A percentile compares a stretch with the other conserved stretches of the same genome.
phyloP scores from a whole-genome alignment of 2,888 invertebrate genomes.

The Pandemis corylana region DNA sequence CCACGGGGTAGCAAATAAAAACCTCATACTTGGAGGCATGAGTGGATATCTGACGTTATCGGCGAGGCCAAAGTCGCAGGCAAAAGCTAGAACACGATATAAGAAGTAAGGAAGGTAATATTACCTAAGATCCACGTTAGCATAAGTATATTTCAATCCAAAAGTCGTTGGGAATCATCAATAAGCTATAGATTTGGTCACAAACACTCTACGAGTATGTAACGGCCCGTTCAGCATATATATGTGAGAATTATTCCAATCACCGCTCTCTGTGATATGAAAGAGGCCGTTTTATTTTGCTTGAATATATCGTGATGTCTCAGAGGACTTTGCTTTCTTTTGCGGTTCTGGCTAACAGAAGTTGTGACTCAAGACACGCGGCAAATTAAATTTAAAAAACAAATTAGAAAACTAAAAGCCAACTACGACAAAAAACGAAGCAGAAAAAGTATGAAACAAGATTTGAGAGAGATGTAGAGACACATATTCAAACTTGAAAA shows the following conservation, averaged over 20 bases:
- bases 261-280: constrained; percentile 15
- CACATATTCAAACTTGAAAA: too few relatives aligned
- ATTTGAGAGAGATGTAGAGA: too few relatives aligned
- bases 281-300: constrained; percentile 14
- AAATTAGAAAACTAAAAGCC: too few relatives aligned
- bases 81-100: too few relatives aligned
- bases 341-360: not conserved
- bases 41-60: too few relatives aligned
- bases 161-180: constrained; percentile 50
- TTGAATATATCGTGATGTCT: not conserved
- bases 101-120: not conserved
- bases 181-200: constrained; percentile 61
- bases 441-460: too few relatives aligned
- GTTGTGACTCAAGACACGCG: too few relatives aligned
- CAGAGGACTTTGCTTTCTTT: not conserved
- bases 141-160: constrained; percentile 28
- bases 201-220: constrained; percentile 55
- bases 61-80: too few relatives aligned
- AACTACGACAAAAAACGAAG: too few relatives aligned
- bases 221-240: constrained; percentile 61
- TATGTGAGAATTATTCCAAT: constrained; percentile 72
- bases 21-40: too few relatives aligned
- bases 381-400: too few relatives aligned
- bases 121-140: constrained; percentile 17
- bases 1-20: too few relatives aligned